Base-by-base conservation (phyloP, 2,113 vertebrate genomes). In the Prolemur simus region DNA sequence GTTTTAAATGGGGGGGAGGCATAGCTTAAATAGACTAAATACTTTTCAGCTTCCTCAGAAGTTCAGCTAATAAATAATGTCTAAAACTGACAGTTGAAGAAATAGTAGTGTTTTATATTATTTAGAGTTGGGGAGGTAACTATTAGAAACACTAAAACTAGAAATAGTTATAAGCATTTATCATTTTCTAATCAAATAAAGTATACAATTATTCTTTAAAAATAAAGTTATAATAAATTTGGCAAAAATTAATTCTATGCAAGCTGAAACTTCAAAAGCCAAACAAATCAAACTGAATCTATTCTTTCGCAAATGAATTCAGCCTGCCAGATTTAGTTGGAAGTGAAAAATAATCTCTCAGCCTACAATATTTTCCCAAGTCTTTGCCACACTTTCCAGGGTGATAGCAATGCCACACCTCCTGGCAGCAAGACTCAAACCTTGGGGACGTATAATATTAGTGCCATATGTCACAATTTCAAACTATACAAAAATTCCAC, bases 221-320 rank as follows among this genome's bases (percentile, higher is more conserved):
- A 73, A 89, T 91, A 71, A 92, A 94, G 54, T 58, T 87, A 92
- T 45, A 91, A 94, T 92, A 80, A 77, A 92, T 78, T 92, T 81
- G 87, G 85, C 66, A 95, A 95, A 93, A 95, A 78, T 93, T 82
- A 91, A 85, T 89, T 92, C 63, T 84, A 34, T 18, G 27, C 85
- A 96, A 95, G 47, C 37, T 54, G 32, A 97, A 96, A 89, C 14
- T 91, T 68, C 42, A 77, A 89, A 87, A 85, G 66, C 58, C 71
- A 91, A 93, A 87, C 14, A 71, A 64, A 95, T 74, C 76, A 88
- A 94, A 39, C 34, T 52, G 15, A 89, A 88, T 90, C 56, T 78
- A 86, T 88, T 97, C 80, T 94, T 95, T 91, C 54, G 7, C 87
- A 85, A 94, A 94, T 85, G 71, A 82, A 96, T 64, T 93, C 87